A percentile compares a stretch with the other conserved stretches of the same genome.
Evolutionary conservation across 2,113 vertebrate species (phyloP).

Genomic region (Pardalotus punctatus): DNA sequence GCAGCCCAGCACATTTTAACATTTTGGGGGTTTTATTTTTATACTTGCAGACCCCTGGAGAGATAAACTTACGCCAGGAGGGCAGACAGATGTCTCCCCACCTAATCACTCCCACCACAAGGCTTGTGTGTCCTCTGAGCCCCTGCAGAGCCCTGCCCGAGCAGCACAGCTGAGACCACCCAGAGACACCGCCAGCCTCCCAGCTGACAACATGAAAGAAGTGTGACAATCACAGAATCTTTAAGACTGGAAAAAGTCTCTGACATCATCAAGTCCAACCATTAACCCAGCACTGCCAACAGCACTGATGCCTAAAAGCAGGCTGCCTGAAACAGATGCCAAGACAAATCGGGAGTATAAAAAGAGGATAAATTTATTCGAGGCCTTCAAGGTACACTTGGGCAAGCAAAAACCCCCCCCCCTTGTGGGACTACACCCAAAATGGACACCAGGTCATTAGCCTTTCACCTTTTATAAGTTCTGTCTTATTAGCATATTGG

Average conservation of each 20-base stretch:
- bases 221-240: neutral
- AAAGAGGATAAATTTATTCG: too few species aligned
- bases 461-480: too few species aligned
- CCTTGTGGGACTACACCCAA: too few species aligned
- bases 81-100: neutral
- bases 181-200: neutral
- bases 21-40: neutral
- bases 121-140: neutral
- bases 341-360: too few species aligned
- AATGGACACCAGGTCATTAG: too few species aligned
- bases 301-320: neutral
- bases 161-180: neutral
- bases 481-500: too few species aligned
- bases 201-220: neutral
- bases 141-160: neutral
- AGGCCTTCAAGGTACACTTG: too few species aligned
- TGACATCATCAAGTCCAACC: neutral
- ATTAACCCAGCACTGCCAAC: neutral
- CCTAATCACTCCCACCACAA: neutral
- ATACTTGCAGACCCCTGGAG: neutral
- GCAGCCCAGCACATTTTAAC: neutral
- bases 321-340: too few species aligned
- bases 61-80: neutral
- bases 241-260: rapidly evolving
- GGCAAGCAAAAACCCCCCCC: too few species aligned